Conservation (phyloP, 1,140 invertebrate species). For the Ridgeia piscesae region DNA sequence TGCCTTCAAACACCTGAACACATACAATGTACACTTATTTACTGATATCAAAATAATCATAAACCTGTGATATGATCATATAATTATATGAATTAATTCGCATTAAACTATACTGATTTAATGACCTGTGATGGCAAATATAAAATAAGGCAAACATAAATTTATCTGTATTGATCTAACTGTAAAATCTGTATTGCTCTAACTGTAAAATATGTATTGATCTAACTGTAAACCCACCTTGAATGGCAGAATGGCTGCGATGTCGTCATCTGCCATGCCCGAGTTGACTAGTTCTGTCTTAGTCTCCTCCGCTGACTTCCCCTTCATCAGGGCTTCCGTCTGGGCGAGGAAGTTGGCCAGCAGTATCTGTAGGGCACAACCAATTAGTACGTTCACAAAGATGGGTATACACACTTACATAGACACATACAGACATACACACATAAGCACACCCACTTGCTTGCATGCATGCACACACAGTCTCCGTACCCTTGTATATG, state of each 20-base stretch:
- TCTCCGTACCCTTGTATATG: no score
- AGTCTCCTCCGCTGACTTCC: constrained; percentile 53
- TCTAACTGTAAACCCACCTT: constrained; percentile 63
- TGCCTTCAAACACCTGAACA: constrained; percentile 84
- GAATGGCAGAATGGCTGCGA: constrained; percentile 85
- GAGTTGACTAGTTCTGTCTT: constrained; percentile 49
- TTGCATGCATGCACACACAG: background rate
- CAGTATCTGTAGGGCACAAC: constrained; percentile 71
- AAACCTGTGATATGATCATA: background rate
- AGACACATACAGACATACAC: background rate
- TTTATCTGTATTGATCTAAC: no score
- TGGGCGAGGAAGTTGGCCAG: constrained; percentile 97
- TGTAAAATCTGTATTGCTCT: no score
- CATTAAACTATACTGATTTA: background rate
- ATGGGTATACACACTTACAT: background rate
- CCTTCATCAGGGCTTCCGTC: constrained; percentile 74
- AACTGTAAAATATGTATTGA: background rate
- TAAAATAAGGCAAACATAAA: no score
- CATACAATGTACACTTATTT: background rate
- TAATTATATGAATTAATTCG: background rate
- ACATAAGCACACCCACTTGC: background rate
- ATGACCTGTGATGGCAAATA: background rate
- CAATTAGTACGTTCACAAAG: background rate
- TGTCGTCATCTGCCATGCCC: constrained; percentile 53
- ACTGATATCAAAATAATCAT: background rate